Evolutionary conservation across 1,140 invertebrate genomes (phyloP).

Genomic region (Drosophila fuyamai): DNA sequence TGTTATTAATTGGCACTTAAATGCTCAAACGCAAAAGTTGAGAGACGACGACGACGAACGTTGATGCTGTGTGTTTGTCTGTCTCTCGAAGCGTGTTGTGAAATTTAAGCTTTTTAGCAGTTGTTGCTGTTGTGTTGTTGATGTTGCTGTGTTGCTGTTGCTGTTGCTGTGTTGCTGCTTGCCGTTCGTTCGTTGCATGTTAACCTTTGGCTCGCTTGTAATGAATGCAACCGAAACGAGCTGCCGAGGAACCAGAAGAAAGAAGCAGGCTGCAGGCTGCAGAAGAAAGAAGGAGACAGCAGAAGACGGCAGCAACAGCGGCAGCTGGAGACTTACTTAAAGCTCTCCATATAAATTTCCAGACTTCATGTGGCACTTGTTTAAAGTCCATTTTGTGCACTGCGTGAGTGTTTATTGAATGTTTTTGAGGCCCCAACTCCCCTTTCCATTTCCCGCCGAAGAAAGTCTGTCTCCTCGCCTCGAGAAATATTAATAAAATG

Average conservation of each 20-base stretch:
- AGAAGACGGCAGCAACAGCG: constrained; percentile 5
- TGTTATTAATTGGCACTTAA: constrained; percentile 85
- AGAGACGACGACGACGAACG: constrained; percentile 61
- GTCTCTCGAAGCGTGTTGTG: constrained; percentile 71
- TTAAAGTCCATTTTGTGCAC: constrained; percentile 80
- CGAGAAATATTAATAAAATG: constrained; percentile 77
- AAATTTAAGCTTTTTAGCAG: constrained; percentile 83
- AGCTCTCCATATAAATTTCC: constrained; percentile 78
- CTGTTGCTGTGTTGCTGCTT: constrained; percentile 23
- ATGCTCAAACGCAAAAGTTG: constrained; percentile 84
- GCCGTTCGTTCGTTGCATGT: constrained; percentile 73
- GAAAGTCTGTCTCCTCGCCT: constrained; percentile 26
- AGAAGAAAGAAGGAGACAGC: constrained; percentile 14
- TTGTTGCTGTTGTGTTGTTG: constrained; percentile 59
- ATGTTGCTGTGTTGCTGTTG: constrained; percentile 24
- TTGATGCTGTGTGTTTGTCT: constrained; percentile 51
- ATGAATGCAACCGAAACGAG: constrained; percentile 75
- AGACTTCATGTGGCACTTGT: constrained; percentile 77
- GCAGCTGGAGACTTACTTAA: constrained; percentile 76
- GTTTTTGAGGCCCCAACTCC: constrained; percentile 28
- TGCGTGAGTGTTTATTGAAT: constrained; percentile 81
- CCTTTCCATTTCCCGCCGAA: neutral
- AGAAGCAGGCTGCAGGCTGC: neutral
- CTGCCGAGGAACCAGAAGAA: constrained; percentile 35
- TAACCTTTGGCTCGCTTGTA: constrained; percentile 81